phyloP scores from a whole-genome alignment of 2,888 invertebrate genomes.

The Synergus japonicus region DNA sequence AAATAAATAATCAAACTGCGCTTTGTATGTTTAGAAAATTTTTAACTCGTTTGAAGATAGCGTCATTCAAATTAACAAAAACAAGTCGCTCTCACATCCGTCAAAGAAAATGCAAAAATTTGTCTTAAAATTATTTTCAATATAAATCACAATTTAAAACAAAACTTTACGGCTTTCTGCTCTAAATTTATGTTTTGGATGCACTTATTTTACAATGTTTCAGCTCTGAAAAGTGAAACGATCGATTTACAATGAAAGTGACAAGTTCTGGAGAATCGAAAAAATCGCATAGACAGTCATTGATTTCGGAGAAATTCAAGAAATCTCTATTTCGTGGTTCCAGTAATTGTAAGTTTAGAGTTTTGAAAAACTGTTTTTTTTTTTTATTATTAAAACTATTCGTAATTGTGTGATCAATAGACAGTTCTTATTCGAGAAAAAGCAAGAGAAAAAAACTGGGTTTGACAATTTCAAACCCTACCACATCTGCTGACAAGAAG shows the following conservation, averaged over 20 bases:
- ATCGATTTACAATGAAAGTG: neutral
- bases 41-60: too few species aligned
- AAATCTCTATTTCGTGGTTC: neutral
- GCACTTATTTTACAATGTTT: neutral
- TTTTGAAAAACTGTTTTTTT: neutral
- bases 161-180: neutral
- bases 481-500: slow-evolving; percentile 56
- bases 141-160: neutral
- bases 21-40: neutral
- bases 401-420: slow-evolving; percentile 42
- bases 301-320: neutral
- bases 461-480: slow-evolving; percentile 55
- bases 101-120: neutral
- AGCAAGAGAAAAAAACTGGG: slow-evolving; percentile 44
- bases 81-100: neutral
- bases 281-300: neutral
- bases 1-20: neutral
- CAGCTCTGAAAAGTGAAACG: neutral
- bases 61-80: neutral
- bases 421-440: slow-evolving; percentile 40
- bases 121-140: neutral
- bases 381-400: neutral
- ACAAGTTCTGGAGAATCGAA: neutral
- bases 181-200: slow-evolving; percentile 9
- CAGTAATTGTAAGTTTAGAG: neutral